Conservation (phyloP, 1,140 invertebrate genomes). For the Nebria ingens region DNA sequence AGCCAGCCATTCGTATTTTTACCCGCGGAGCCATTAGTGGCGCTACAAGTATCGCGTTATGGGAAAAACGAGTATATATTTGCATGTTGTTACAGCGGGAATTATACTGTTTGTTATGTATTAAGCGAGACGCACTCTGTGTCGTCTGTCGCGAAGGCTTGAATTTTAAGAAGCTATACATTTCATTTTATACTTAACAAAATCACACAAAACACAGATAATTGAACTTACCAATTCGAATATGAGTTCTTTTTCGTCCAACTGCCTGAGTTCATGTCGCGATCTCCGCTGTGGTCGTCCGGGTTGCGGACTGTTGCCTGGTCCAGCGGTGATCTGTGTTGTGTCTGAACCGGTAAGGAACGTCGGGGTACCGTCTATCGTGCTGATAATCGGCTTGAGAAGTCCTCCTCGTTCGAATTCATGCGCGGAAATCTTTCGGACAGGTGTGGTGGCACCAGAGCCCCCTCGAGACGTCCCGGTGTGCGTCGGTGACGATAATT, state of each 20-base stretch:
- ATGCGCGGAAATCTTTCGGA: slow-evolving; percentile 90
- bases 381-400: slow-evolving; percentile 79
- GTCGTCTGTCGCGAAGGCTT: no score
- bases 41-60: not conserved
- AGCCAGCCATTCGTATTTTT: not conserved
- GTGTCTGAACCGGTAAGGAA: slow-evolving; percentile 53
- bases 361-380: slow-evolving; percentile 81
- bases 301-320: slow-evolving; percentile 34
- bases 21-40: not conserved
- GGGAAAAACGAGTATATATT: not conserved
- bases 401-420: slow-evolving; percentile 88
- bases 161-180: no score
- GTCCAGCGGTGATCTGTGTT: slow-evolving; percentile 26
- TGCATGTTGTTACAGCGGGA: not conserved
- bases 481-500: slow-evolving; percentile 51
- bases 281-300: slow-evolving; percentile 58
- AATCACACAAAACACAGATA: no score
- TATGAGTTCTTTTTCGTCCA: slow-evolving; percentile 90
- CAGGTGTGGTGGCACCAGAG: slow-evolving; percentile 79
- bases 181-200: no score
- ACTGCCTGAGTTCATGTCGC: slow-evolving; percentile 69
- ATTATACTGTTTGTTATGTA: no score
- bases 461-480: slow-evolving; percentile 47
- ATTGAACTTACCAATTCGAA: slow-evolving; percentile 82
- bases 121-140: no score